Evolutionary conservation across 2,888 invertebrate species (phyloP).

Genomic region (Caenorhabditis sinica): DNA sequence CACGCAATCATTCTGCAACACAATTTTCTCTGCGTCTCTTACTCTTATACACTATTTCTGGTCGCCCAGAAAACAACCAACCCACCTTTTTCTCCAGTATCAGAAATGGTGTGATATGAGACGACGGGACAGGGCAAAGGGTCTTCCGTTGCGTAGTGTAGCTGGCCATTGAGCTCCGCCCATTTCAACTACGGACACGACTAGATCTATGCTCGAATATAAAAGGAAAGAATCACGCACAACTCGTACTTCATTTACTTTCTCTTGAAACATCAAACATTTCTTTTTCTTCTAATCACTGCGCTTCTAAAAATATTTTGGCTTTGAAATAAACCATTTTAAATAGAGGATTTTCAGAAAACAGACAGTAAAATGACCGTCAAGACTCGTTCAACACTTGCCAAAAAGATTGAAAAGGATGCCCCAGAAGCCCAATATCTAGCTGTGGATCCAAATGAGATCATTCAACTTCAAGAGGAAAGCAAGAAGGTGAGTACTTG

Average conservation of each 20-base stretch:
- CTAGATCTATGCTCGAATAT: constrained; percentile 54
- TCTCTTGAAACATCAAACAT: background rate
- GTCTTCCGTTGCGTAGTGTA: constrained; percentile 52
- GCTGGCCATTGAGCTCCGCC: constrained; percentile 48
- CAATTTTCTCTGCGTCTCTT: constrained; percentile 28
- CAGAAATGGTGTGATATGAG: constrained; percentile 63
- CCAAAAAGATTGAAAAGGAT: constrained; percentile 54
- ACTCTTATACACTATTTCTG: constrained; percentile 10
- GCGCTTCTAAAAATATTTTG: background rate
- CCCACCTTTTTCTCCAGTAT: constrained; percentile 37
- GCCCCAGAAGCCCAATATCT: constrained; percentile 69
- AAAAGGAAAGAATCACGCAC: constrained; percentile 21
- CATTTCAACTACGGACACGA: constrained; percentile 43
- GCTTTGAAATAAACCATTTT: background rate
- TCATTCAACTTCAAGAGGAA: constrained; percentile 71
- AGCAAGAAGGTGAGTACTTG: constrained; percentile 65
- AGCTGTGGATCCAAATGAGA: constrained; percentile 77
- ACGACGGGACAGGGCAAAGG: constrained; percentile 60
- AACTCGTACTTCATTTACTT: constrained; percentile 20
- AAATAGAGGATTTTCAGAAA: constrained; percentile 11
- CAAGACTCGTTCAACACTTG: constrained; percentile 53
- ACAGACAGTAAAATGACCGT: constrained; percentile 61
- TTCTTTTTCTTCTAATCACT: constrained; percentile 4
- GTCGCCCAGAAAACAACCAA: constrained; percentile 64
- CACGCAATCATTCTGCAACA: constrained; percentile 57